phyloP scores from a whole-genome alignment of 2,888 invertebrate species.

The Amphipoea oculea region DNA sequence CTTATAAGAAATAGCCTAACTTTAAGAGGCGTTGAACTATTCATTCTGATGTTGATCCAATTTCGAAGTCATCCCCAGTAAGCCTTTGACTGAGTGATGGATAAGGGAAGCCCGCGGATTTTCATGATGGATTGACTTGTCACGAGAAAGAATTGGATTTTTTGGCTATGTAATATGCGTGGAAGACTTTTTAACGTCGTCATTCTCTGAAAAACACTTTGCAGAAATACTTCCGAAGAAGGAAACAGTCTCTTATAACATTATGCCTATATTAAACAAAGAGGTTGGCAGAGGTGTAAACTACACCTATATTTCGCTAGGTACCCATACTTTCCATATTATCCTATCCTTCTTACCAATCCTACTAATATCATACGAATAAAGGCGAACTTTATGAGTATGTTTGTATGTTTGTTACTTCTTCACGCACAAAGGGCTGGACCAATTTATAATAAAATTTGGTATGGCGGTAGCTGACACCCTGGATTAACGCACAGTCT shows the following conservation, averaged over 20 bases:
- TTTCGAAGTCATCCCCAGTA: constrained; percentile 41
- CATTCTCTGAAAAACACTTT: neutral
- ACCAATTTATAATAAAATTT: too few relatives aligned
- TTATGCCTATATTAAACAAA: neutral
- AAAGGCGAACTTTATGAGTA: too few relatives aligned
- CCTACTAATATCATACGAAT: too few relatives aligned
- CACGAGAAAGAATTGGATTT: constrained; percentile 53
- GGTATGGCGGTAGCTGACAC: too few relatives aligned
- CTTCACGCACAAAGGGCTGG: too few relatives aligned
- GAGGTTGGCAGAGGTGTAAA: neutral
- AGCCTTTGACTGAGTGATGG: constrained; percentile 55
- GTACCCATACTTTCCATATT: neutral
- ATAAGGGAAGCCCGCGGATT: constrained; percentile 48
- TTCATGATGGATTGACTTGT: constrained; percentile 58
- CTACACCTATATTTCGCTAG: neutral
- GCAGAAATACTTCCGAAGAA: neutral
- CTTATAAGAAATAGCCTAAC: constrained; percentile 13
- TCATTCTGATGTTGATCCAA: constrained; percentile 47
- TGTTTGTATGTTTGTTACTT: too few relatives aligned
- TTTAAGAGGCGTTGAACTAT: constrained; percentile 26
- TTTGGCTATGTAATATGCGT: constrained; percentile 28
- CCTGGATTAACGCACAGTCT: too few relatives aligned
- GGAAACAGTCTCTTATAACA: neutral
- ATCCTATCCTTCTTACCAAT: too few relatives aligned
- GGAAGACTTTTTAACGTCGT: constrained; percentile 21